Conservation (phyloP, 2,888 invertebrate species). For the Odontomyia ornata region DNA sequence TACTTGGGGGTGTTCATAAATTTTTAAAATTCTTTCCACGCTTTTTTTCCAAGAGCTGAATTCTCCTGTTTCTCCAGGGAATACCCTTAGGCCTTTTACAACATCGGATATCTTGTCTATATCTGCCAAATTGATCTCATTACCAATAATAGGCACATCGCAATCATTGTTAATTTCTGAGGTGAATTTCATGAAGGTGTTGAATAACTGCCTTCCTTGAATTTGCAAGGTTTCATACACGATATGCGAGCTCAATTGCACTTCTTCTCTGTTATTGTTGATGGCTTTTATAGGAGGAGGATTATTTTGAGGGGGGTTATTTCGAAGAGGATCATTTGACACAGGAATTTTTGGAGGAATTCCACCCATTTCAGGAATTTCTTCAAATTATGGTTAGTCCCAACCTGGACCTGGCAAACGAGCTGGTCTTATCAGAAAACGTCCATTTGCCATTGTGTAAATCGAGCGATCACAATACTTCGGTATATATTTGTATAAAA, state of each 20-base stretch:
- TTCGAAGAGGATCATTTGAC: too few species aligned
- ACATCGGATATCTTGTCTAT: constrained; percentile 6
- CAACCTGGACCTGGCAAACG: not conserved
- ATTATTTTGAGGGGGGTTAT: not conserved
- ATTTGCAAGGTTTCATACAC: not conserved
- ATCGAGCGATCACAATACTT: not conserved
- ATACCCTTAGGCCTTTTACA: constrained; percentile 24
- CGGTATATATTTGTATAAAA: too few species aligned
- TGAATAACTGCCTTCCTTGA: constrained; percentile 10
- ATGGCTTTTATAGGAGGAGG: not conserved
- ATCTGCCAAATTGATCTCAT: not conserved
- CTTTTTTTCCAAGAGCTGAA: constrained; percentile 35
- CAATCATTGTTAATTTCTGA: not conserved
- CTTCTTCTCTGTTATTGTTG: not conserved
- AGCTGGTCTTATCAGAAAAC: not conserved
- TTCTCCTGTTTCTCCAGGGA: constrained; percentile 15
- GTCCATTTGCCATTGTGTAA: not conserved
- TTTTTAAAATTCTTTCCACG: constrained; percentile 1
- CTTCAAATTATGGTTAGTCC: not conserved
- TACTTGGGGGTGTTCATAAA: constrained; percentile 30
- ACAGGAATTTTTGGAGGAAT: too few species aligned
- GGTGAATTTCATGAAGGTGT: not conserved
- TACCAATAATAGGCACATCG: not conserved
- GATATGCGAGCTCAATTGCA: not conserved
- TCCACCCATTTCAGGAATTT: too few species aligned